Base-by-base conservation (phyloP, 2,113 vertebrate species). In the Brachypodius melanocephalos region DNA sequence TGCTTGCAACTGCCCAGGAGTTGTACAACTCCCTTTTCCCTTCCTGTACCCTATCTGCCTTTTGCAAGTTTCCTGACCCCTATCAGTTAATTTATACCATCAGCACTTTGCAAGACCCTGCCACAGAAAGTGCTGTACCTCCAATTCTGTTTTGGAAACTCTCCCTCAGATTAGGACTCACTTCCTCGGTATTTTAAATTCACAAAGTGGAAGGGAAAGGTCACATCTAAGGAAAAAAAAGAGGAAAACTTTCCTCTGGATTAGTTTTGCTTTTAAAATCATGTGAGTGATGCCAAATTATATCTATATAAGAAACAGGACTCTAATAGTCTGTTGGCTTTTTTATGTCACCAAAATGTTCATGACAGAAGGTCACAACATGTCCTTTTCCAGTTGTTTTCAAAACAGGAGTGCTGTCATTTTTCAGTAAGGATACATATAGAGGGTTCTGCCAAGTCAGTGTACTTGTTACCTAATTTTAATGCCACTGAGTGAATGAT, bases 51-150 rank as follows among this genome's bases (percentile, higher is more conserved):
- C 74, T 97, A 94, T 97, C 94, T 85, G 65, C 54, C 57, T 84
- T 62, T 34, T 25, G 32, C 95, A 96, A 96, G 73, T 84, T 97
- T 97, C 97, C 65, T 96, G 88, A 94, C 26, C 74, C 19, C 38
- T 55, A 21, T 77, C 72, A 87, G 63, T 54, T 68, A 91, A 88
- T 76, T 96, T 63, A 49, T 24, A 87, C 58, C 62, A 76, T 88
- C 89, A 88, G 87, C 84, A 83, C 45, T 85, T 81, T 82, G 46
- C 34, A 66, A 67, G 51, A 63, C 28, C 62, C 52, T 62, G 49
- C 16, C 51, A 58, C 58, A 88, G 62, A 89, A 95, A 93, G 40
- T 80, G 79, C 82, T 94, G 89, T 24, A 34, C 82, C 89, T 87
- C 59, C 66, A 78, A 19, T 89, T 94, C 69, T 85, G 57, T 68